Percentiles rank a stretch among this genome's conserved stretches.
Evolutionary conservation across 2,113 vertebrate species (phyloP).

Genomic region (Triplophysa siluroides): DNA sequence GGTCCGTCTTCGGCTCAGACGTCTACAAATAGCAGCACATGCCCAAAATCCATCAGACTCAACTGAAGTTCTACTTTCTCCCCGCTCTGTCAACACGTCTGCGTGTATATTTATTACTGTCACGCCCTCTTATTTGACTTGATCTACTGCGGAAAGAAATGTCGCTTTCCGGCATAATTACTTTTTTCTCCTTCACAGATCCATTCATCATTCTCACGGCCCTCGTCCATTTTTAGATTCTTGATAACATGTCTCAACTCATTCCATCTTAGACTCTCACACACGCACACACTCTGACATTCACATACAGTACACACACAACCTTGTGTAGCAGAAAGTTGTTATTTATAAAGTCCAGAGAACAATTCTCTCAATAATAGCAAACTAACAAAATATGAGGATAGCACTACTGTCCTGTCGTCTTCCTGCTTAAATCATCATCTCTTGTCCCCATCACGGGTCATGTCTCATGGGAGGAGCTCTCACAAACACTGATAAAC

Average conservation of each 20-base stretch:
- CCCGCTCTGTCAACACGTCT: constrained; percentile 20
- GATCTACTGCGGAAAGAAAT: constrained; percentile 18
- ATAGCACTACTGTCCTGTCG: not conserved
- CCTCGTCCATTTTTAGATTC: constrained; percentile 34
- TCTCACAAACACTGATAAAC: not conserved
- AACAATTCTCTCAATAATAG: not conserved
- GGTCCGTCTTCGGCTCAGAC: not conserved
- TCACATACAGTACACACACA: not conserved
- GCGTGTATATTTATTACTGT: constrained; percentile 25
- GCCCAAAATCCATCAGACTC: constrained; percentile 14
- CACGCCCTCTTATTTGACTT: constrained; percentile 22
- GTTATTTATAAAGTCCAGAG: constrained; percentile 10
- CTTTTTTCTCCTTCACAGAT: constrained; percentile 17
- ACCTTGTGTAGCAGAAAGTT: not conserved
- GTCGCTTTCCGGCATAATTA: constrained; percentile 24
- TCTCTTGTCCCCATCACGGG: not conserved
- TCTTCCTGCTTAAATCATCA: constrained; percentile 3
- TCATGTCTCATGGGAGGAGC: not conserved
- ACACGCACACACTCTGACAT: not conserved
- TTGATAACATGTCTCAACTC: constrained; percentile 45
- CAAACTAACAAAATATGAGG: not conserved
- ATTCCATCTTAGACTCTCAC: not conserved
- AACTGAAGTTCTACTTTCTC: constrained; percentile 7
- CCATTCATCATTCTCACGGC: constrained; percentile 18
- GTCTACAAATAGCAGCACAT: constrained; percentile 32